phyloP scores from a whole-genome alignment of 2,888 invertebrate species.

The Eupithecia inturbata region DNA sequence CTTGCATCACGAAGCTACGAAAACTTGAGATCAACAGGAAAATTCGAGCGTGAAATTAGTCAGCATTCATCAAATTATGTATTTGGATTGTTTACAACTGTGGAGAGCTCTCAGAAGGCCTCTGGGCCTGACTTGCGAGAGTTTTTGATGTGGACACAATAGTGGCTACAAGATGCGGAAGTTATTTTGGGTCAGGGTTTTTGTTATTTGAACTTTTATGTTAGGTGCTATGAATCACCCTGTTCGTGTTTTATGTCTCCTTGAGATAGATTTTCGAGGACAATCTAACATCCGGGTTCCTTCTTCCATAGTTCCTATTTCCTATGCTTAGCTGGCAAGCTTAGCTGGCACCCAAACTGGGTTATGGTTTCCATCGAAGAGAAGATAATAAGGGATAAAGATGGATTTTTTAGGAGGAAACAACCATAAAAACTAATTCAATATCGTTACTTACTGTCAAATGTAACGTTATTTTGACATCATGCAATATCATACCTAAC shows the following conservation, averaged over 20 bases:
- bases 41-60: conserved; percentile 35
- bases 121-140: conserved; percentile 17
- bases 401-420: background rate
- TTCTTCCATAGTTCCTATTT: background rate
- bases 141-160: conserved; percentile 18
- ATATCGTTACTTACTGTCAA: background rate
- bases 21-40: conserved; percentile 36
- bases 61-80: conserved; percentile 25
- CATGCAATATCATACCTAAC: background rate
- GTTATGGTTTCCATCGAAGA: background rate
- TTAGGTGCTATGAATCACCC: conserved; percentile 14
- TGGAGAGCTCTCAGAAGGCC: background rate
- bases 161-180: conserved; percentile 15
- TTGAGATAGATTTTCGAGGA: conserved; percentile 3
- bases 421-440: background rate
- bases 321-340: background rate
- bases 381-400: background rate
- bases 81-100: conserved; percentile 25
- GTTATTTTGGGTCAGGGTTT: conserved; percentile 27
- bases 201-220: conserved; percentile 13
- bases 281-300: background rate
- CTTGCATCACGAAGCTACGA: conserved; percentile 12
- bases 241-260: conserved; percentile 25
- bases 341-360: too few species aligned
- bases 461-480: background rate